A percentile compares a stretch with the other conserved stretches of the same genome.
These are phyloP conservation scores for Limnephilus auricula DNA, from an alignment of 2,888 invertebrate species.

Conservation along the genomic window DNA sequence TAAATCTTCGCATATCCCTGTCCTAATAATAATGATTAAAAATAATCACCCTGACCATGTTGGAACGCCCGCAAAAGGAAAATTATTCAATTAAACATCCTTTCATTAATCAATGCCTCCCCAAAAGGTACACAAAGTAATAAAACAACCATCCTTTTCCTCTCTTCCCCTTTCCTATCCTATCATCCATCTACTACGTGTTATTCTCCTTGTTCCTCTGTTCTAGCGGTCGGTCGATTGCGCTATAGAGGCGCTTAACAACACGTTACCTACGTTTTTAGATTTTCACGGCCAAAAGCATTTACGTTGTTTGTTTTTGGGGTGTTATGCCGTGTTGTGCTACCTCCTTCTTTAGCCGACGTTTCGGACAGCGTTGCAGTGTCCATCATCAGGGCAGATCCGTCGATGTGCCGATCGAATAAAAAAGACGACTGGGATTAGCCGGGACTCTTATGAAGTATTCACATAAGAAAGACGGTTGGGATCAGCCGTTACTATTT, in stretches of 20 bases:
- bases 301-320: no score
- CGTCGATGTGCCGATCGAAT: no score
- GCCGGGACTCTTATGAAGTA: no score
- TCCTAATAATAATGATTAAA: background rate
- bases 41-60: background rate
- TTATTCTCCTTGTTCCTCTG: background rate
- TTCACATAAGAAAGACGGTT: no score
- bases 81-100: slow-evolving; percentile 2
- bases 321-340: no score
- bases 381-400: no score
- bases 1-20: background rate
- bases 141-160: background rate
- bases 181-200: background rate
- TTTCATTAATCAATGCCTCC: slow-evolving; percentile 2
- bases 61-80: background rate
- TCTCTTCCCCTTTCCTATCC: background rate
- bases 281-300: no score
- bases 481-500: no score
- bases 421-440: no score
- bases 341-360: no score
- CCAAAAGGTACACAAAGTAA: background rate
- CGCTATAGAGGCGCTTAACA: background rate
- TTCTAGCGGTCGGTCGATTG: background rate
- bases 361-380: no score
- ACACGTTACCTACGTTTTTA: no score